Base-by-base conservation (phyloP, 2,888 invertebrate genomes). In the Clunio marinus region DNA sequence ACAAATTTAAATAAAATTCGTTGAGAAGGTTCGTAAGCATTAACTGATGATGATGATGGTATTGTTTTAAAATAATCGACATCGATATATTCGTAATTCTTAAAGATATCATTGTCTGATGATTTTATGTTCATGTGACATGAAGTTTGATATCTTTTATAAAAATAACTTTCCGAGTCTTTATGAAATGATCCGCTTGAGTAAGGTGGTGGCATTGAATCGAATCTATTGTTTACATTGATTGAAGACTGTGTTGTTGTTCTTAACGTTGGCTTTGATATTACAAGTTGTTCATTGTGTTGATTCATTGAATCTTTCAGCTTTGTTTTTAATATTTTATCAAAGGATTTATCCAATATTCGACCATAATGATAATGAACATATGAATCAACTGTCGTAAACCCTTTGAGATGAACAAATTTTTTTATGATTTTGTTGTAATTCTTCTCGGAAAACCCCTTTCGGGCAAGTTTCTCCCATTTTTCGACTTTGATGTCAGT, bases 121-220 rank as follows among this genome's bases (percentile, higher is more conserved):
- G 17, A n/a, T 17, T 10, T 46, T 17, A n/a, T 37, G n/a, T 15
- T 46, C 7, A 7, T 7, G n/a, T n/a, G n/a, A n/a, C n/a, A n/a
- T 8, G 15, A 24, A 2, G 37, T 22, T 41, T 68, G 68, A 35
- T 68, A 41, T 22, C 46, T 17, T 55, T 68, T 68, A 28, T 68
- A 68, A 20, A 68, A 68, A 8, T 68, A 68, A 58, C 41, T 68
- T 3, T 10, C 32, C 28, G 27, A 17, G 41, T 68, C 37, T 32
- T 41, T 58, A 13, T 58, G 37, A 25, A 24, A 46, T 37, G 37
- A 22, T 5, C 60, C 60, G 37, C 60, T 60, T 7, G 68, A 37
- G 58, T 68, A 68, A 13, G 68, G 68, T 10, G 68, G 68, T n/a
- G 68, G 68, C 58, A 68, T 32, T 41, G 68, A 68, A 41, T 68